Conservation (phyloP, 2,888 invertebrate genomes). For the Hermodice carunculata region DNA sequence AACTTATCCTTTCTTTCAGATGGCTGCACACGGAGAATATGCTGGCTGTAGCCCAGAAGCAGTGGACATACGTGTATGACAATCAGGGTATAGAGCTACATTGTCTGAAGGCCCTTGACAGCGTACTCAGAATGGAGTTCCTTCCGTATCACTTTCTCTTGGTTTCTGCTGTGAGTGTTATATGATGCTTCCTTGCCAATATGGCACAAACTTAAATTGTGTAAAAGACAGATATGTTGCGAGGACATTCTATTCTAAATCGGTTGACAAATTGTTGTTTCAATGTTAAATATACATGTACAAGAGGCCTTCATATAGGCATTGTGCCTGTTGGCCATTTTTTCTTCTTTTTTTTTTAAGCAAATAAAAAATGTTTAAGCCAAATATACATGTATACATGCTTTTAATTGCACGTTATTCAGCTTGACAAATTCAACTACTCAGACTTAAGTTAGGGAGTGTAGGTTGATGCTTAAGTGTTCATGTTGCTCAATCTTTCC, state of each 20-base stretch:
- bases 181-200: no score
- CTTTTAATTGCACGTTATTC: no score
- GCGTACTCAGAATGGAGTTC: constrained; percentile 88
- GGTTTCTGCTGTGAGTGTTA: constrained; percentile 80
- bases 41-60: constrained; percentile 97
- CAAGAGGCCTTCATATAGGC: background rate
- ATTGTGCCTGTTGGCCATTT: background rate
- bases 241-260: no score
- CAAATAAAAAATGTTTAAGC: no score
- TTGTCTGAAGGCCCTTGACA: constrained; percentile 88
- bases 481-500: no score
- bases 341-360: constrained; percentile 1
- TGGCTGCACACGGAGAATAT: constrained; percentile 90
- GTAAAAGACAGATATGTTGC: no score
- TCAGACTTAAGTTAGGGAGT: no score
- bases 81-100: constrained; percentile 97
- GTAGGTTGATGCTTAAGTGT: no score
- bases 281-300: background rate
- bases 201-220: no score
- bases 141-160: constrained; percentile 97
- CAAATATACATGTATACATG: no score
- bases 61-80: constrained; percentile 97
- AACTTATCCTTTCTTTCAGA: constrained; percentile 46
- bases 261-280: no score
- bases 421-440: no score